These are phyloP conservation scores for Lycia hirtaria DNA, from an alignment of 2,888 invertebrate species.

Conservation along the genomic window DNA sequence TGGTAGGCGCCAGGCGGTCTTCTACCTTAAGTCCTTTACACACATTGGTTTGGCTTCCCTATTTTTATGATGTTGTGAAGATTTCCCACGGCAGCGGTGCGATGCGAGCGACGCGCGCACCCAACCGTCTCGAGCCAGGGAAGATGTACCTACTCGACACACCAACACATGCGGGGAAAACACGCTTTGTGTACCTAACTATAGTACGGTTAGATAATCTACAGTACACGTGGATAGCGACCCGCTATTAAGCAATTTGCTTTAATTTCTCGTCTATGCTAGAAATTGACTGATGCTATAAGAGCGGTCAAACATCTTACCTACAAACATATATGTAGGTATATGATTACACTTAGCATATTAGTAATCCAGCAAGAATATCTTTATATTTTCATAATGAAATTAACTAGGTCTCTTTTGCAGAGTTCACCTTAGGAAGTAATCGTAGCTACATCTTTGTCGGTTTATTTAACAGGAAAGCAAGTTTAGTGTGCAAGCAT, in stretches of 20 bases:
- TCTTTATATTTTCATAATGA: too few species aligned
- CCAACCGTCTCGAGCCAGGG: slow-evolving; percentile 44
- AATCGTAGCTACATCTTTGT: too few species aligned
- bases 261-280: slow-evolving; percentile 1
- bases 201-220: slow-evolving; percentile 10
- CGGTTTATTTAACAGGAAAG: too few species aligned
- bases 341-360: too few species aligned
- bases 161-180: slow-evolving; percentile 34
- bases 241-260: not conserved
- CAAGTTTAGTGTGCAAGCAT: too few species aligned
- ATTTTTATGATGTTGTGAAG: slow-evolving; percentile 1
- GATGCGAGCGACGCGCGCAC: slow-evolving; percentile 45
- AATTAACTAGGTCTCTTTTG: too few species aligned
- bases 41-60: slow-evolving; percentile 3
- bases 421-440: too few species aligned
- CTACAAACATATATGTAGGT: too few species aligned
- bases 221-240: slow-evolving; percentile 4
- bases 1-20: not conserved
- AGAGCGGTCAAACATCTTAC: too few species aligned
- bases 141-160: slow-evolving; percentile 36
- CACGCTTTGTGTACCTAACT: slow-evolving; percentile 9
- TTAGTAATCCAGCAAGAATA: too few species aligned
- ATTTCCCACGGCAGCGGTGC: slow-evolving; percentile 40
- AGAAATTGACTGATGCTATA: too few species aligned
- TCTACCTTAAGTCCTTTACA: not conserved